These are phyloP conservation scores for Gobio gobio DNA, from an alignment of 2,113 vertebrate species.

Conservation along the genomic window DNA sequence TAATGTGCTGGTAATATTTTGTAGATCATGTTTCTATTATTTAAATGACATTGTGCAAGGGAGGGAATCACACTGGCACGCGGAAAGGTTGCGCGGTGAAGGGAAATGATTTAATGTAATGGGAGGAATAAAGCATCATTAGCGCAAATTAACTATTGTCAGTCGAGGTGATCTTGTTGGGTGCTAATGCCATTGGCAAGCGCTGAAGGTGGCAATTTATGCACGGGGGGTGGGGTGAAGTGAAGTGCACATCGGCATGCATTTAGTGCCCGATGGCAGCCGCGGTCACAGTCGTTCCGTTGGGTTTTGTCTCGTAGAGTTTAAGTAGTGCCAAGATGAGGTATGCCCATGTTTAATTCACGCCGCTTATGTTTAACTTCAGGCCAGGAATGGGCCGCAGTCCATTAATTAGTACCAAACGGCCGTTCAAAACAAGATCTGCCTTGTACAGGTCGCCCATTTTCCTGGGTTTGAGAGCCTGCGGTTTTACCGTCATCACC, in stretches of 20 bases:
- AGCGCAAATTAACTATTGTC: slow-evolving; percentile 85
- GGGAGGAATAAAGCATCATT: slow-evolving; percentile 83
- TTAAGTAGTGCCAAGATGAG: slow-evolving; percentile 62
- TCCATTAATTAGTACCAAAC: slow-evolving; percentile 81
- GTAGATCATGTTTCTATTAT: slow-evolving; percentile 55
- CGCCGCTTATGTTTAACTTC: slow-evolving; percentile 75
- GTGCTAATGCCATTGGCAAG: slow-evolving; percentile 74
- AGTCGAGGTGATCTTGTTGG: slow-evolving; percentile 80
- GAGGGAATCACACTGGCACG: slow-evolving; percentile 45
- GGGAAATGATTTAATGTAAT: slow-evolving; percentile 82
- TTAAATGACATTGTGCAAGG: slow-evolving; percentile 50
- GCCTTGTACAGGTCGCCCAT: slow-evolving; percentile 70
- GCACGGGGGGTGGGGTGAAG: slow-evolving; percentile 65
- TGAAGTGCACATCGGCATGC: slow-evolving; percentile 66
- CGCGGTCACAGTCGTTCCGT: slow-evolving; percentile 50
- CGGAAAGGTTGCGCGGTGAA: slow-evolving; percentile 44
- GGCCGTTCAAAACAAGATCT: slow-evolving; percentile 75
- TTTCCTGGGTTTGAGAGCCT: slow-evolving; percentile 60
- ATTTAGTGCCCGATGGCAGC: slow-evolving; percentile 69
- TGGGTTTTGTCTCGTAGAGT: slow-evolving; percentile 62
- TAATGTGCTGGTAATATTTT: slow-evolving; percentile 46
- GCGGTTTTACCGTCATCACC: slow-evolving; percentile 12
- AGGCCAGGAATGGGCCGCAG: slow-evolving; percentile 71
- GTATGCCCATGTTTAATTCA: slow-evolving; percentile 80
- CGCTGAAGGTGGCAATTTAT: slow-evolving; percentile 78